Evolutionary conservation across 2,888 invertebrate species (phyloP), one percentile per base, ranked within the genome.

Genomic region (Glaucopsyche alexis): DNA sequence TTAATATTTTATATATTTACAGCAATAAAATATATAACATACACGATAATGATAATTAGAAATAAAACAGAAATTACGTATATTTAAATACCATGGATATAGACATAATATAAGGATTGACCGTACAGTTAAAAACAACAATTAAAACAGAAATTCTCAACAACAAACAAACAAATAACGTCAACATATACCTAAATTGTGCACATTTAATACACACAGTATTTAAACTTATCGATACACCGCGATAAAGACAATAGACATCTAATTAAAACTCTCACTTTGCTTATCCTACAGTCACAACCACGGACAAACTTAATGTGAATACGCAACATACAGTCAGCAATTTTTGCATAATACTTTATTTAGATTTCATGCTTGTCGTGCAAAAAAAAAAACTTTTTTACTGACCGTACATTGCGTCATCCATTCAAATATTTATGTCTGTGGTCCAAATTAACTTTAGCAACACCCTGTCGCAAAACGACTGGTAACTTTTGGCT

Each of bases 401-500:
- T 60, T 60, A 16, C 60, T 60, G 29, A 60, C 60, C 9, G 19
- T 19, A 55, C 13, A 6, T 7, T 38, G 60, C 60, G 6, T 60
- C 8, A 29, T 38, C 38, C 29, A 60, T 7, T 60, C 29, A 60
- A 38, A 29, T 55, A 55, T n/a, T n/a, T 55, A 55, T 29, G 7
- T 60, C 29, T 13, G 29, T 60, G 16, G 40, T 67, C 1, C 11
- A 42, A 67, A 42, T 45, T 45, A 69, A 69, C 47, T 14, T 69
- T 69, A 69, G 47, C 69, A 69, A 69, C 69, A 69, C 47, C 47
- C 69, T 38, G 42, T 49, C 45, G 70, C n/a, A 29, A 70, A 50
- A n/a, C 49, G 47, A 70, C 45, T 70, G 67, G 70, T 73, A 70
- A 73, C 70, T 60, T 67, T 73, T 60, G 67, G 69, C 75, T 75